Percentiles rank a stretch among this genome's conserved stretches.
Conservation (phyloP, 30 jellyfish, hydroid and myxozoan genomes). For the Mastigias papua region DNA sequence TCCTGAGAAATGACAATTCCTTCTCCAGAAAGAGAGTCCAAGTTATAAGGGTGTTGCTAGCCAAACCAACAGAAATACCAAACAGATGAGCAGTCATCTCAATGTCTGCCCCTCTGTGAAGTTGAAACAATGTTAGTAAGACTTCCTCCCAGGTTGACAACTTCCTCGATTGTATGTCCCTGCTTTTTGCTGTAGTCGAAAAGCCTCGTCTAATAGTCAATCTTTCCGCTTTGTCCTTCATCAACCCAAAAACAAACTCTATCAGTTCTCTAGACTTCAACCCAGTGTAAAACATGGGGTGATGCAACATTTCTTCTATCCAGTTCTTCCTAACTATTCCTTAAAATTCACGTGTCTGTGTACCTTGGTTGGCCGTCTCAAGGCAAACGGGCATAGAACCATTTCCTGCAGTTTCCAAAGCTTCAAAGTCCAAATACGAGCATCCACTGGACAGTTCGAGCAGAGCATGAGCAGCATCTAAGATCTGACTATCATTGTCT, state of each 20-base stretch:
- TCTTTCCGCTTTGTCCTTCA: slow-evolving; percentile 9
- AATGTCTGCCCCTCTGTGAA: slow-evolving; percentile 36
- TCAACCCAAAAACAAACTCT: slow-evolving; percentile 8
- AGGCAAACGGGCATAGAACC: neutral
- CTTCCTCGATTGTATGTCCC: neutral
- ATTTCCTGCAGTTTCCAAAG: neutral
- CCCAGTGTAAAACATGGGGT: slow-evolving; percentile 41
- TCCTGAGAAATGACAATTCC: neutral
- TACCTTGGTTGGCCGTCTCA: neutral
- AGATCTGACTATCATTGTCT: neutral
- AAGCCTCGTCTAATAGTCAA: slow-evolving; percentile 6
- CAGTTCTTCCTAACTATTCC: neutral
- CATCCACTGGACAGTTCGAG: neutral
- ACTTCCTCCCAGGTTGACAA: slow-evolving; percentile 45
- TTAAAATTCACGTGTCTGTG: neutral
- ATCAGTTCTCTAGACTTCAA: slow-evolving; percentile 22
- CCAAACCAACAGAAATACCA: slow-evolving; percentile 12
- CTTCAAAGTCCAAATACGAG: neutral
- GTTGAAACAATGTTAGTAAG: slow-evolving; percentile 23
- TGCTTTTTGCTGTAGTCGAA: neutral
- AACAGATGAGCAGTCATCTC: slow-evolving; percentile 50
- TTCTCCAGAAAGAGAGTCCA: slow-evolving; percentile 25
- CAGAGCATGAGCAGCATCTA: neutral
- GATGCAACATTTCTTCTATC: neutral
- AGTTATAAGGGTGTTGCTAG: slow-evolving; percentile 25